Evolutionary conservation across 2,888 invertebrate genomes (phyloP).

Genomic region (Tortricodes alternella): DNA sequence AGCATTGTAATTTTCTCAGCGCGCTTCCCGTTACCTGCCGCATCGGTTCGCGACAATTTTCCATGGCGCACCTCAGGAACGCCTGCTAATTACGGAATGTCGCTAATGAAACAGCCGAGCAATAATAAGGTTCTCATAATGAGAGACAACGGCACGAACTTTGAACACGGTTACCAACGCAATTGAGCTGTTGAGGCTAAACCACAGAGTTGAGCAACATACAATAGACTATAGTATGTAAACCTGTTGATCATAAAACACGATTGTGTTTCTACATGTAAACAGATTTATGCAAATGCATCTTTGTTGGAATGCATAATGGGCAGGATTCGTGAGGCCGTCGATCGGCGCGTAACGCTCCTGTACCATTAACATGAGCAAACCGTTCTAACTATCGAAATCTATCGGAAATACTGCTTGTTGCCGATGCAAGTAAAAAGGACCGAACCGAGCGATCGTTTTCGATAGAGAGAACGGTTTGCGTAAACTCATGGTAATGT

Average conservation of each 20-base stretch:
- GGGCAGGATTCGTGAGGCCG: constrained; percentile 21
- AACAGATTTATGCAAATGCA: constrained; percentile 31
- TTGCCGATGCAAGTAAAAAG: too few relatives aligned
- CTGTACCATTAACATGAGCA: background rate
- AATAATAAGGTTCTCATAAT: constrained; percentile 62
- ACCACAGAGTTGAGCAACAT: constrained; percentile 44
- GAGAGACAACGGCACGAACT: constrained; percentile 55
- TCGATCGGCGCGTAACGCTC: constrained; percentile 12
- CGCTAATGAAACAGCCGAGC: constrained; percentile 62
- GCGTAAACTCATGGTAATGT: too few relatives aligned
- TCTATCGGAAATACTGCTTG: background rate
- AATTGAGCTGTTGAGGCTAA: constrained; percentile 38
- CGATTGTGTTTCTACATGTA: constrained; percentile 28
- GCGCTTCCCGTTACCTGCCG: constrained; percentile 68
- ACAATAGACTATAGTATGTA: constrained; percentile 36
- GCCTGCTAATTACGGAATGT: constrained; percentile 63
- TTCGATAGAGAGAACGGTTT: too few relatives aligned
- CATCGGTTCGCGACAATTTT: constrained; percentile 62
- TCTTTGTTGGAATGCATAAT: constrained; percentile 31
- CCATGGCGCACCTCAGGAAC: constrained; percentile 46
- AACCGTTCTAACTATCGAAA: background rate
- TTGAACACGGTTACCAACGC: constrained; percentile 42
- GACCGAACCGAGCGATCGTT: too few relatives aligned
- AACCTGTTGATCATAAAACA: constrained; percentile 27
- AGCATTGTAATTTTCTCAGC: constrained; percentile 65